Evolutionary conservation across 2,113 vertebrate genomes (phyloP).

Genomic region (Globicephala melas): DNA sequence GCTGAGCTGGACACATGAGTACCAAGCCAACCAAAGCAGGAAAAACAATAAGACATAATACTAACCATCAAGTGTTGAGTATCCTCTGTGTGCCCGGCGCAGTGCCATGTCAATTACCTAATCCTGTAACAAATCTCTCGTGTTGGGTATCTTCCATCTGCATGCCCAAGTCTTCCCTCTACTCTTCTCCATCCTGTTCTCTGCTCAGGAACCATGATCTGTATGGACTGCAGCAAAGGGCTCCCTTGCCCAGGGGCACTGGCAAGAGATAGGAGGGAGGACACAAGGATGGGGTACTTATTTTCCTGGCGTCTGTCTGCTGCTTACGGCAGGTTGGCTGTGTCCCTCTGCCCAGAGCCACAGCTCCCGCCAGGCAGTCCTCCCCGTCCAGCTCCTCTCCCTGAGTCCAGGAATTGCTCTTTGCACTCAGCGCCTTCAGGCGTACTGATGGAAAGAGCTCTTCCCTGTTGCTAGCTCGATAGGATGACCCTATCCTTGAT

Average conservation of each 20-base stretch:
- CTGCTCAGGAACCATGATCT: background rate
- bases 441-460: background rate
- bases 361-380: background rate
- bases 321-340: background rate
- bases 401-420: background rate
- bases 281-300: background rate
- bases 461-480: too few species aligned
- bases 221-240: background rate
- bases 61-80: background rate
- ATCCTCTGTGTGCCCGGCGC: background rate
- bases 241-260: background rate
- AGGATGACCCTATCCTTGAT: background rate
- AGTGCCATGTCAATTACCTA: background rate
- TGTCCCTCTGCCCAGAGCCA: background rate
- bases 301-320: conserved; percentile 11
- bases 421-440: background rate
- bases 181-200: background rate
- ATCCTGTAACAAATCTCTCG: background rate
- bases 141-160: background rate
- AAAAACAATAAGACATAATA: background rate
- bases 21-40: background rate
- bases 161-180: background rate
- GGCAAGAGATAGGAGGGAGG: background rate
- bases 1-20: background rate
- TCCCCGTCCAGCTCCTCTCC: background rate